A percentile compares a stretch with the other conserved stretches of the same genome.
These are phyloP conservation scores for Seriola aureovittata DNA, from an alignment of 2,113 vertebrate genomes.

Conservation along the genomic window DNA sequence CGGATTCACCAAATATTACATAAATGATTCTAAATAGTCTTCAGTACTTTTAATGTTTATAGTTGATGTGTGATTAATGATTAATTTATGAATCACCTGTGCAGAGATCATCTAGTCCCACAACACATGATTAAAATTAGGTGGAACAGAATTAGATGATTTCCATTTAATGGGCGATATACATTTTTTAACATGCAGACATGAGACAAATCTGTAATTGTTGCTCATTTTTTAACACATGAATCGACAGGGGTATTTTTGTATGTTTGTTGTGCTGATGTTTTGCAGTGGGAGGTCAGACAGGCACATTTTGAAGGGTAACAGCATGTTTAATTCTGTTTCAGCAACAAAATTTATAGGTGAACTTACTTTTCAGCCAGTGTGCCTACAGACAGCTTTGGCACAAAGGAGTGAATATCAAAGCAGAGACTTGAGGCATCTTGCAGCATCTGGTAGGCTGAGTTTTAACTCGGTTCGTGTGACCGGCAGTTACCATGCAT, in stretches of 20 bases:
- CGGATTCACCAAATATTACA: background rate
- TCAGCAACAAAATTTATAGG: background rate
- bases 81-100: background rate
- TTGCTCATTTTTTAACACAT: background rate
- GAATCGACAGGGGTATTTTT: background rate
- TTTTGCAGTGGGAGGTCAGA: background rate
- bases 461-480: background rate
- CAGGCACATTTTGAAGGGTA: background rate
- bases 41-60: background rate
- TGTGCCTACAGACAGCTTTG: background rate
- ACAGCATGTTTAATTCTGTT: background rate
- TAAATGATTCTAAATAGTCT: background rate
- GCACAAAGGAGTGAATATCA: background rate
- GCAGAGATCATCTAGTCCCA: background rate
- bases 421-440: background rate
- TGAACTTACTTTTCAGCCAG: constrained; percentile 1
- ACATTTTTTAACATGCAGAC: background rate
- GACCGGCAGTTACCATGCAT: background rate
- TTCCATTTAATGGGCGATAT: background rate
- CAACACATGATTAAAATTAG: background rate
- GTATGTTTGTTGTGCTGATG: background rate
- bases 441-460: constrained; percentile 19
- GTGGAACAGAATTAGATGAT: background rate
- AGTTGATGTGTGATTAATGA: background rate
- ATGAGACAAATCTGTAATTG: background rate